Evolutionary conservation across 2,888 invertebrate genomes (phyloP), one percentile per base, ranked within the genome.

Genomic region (Onthophagus sagittarius): DNA sequence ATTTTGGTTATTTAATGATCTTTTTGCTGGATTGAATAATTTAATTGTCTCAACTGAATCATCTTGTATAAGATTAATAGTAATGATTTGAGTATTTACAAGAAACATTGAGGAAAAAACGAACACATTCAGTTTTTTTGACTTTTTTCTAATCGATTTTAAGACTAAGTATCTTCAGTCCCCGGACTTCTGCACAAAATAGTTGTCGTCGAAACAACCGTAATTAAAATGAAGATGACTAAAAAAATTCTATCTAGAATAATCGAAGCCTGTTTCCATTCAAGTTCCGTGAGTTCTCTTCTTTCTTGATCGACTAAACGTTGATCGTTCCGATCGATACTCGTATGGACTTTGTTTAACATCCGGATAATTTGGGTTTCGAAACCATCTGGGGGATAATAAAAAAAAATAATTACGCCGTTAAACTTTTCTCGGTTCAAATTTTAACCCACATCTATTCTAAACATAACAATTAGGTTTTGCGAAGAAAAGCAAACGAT

Each of bases 251-350:
- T 88, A 84, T 96, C 96, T 75, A 95, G 90, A 11, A 96, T 95
- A 71, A 95, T 89, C 0, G 96, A 95, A 75, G 93, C 89, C 80
- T 90, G 90, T 79, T 91, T 94, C 96, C 96, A 96, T 83, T 96
- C 96, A 72, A 94, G 86, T 81, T 94, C 93, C 75, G 93, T 92
- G 70, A 91, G 88, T 80, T 96, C 95, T 71, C 92, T 87, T 71
- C 92, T 88, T 82, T 95, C 94, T 83, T 92, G 93, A 79, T 94
- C 94, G 0, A 91, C 90, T 5, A 94, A 88, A 3, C 96, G 89
- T 80, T 91, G 89, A 83, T 94, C 95, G 85, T 94, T 94, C 70
- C 90, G 87, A 79, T 95, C 95, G 75, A 95, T 93, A 3, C 94
- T 94, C 77, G 89, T 88, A 82, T 92, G 90, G 39, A 93, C 90